Evolutionary conservation across 2,113 vertebrate species (phyloP).

Genomic region (Chaetorhynchus papuensis): DNA sequence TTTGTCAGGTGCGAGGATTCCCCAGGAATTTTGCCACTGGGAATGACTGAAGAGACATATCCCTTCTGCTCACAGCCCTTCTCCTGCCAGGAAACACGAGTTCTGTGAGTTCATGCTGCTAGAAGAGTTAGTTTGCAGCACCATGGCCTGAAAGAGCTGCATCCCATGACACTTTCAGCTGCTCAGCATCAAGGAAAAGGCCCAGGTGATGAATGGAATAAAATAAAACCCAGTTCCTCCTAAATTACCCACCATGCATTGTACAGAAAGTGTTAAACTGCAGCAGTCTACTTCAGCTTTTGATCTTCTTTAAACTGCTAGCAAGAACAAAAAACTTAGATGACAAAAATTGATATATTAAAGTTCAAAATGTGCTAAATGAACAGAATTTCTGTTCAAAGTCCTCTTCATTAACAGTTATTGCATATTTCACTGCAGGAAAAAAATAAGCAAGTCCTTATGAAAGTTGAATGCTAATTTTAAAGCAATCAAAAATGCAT

Average conservation of each 20-base stretch:
- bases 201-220: not conserved
- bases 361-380: not conserved
- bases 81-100: not conserved
- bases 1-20: not conserved
- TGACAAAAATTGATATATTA: not conserved
- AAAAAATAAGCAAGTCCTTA: not conserved
- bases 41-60: not conserved
- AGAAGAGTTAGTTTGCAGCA: not conserved
- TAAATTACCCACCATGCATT: not conserved
- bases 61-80: not conserved
- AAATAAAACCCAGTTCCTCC: not conserved
- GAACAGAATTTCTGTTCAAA: not conserved
- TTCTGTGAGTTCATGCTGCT: not conserved
- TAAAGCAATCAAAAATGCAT: slow-evolving; percentile 30
- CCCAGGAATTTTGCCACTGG: not conserved
- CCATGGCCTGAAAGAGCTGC: not conserved
- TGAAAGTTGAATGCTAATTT: slow-evolving; percentile 13
- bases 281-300: not conserved
- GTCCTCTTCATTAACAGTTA: not conserved
- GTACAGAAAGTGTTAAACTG: not conserved
- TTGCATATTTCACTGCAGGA: not conserved
- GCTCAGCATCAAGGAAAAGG: not conserved
- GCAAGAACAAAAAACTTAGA: not conserved
- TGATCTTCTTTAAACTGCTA: not conserved
- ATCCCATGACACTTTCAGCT: not conserved